Conservation (phyloP, 2,888 invertebrate genomes). For the Nephrotoma flavescens region DNA sequence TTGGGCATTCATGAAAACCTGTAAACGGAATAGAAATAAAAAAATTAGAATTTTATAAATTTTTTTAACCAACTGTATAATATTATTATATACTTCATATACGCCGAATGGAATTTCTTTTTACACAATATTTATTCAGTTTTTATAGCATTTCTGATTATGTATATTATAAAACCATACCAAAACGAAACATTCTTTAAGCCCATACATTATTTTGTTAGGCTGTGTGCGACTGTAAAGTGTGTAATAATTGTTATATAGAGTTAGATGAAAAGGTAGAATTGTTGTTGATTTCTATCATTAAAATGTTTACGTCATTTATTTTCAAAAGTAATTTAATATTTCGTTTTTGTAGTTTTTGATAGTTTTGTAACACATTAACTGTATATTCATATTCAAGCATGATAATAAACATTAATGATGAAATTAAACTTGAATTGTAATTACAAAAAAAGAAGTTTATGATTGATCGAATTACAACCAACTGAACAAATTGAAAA, state of each 20-base stretch:
- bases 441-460: background rate
- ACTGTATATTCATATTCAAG: background rate
- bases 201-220: background rate
- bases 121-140: background rate
- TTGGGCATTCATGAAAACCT: slow-evolving; percentile 50
- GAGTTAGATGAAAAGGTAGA: background rate
- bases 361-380: background rate
- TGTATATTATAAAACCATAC: background rate
- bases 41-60: background rate
- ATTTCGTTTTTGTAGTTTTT: background rate
- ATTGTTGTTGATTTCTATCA: background rate
- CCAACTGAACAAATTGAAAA: background rate
- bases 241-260: background rate
- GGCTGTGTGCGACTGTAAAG: background rate
- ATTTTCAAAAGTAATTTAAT: background rate
- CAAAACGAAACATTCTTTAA: background rate
- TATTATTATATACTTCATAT: background rate
- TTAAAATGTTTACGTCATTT: background rate
- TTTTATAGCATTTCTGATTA: background rate
- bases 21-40: slow-evolving; percentile 21
- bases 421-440: background rate
- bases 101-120: background rate
- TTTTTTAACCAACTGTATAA: background rate
- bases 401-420: no score
- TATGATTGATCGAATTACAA: background rate